A percentile compares a stretch with the other conserved stretches of the same genome.
Evolutionary conservation across 2,888 invertebrate genomes (phyloP).

Genomic region (Cotesia congregata): DNA sequence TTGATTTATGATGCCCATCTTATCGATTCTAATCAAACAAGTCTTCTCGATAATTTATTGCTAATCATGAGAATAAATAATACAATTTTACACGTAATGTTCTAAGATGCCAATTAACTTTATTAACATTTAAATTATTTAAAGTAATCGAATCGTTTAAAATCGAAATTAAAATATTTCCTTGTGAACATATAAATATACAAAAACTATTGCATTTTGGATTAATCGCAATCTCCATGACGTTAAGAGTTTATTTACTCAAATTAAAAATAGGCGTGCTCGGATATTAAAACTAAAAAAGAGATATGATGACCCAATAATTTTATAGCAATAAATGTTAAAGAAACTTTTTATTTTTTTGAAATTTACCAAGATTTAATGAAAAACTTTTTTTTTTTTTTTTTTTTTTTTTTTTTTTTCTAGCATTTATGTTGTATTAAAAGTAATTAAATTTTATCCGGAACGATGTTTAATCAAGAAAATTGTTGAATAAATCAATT

Average conservation of each 20-base stretch:
- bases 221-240: slow-evolving; percentile 57
- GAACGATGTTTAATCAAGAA: slow-evolving; percentile 53
- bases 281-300: slow-evolving; percentile 46
- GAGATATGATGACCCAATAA: slow-evolving; percentile 49
- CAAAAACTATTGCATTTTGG: slow-evolving; percentile 45
- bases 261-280: slow-evolving; percentile 53
- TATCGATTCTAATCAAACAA: neutral
- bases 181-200: slow-evolving; percentile 44
- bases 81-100: slow-evolving; percentile 26
- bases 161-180: slow-evolving; percentile 50
- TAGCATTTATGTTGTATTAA: slow-evolving; percentile 24
- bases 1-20: slow-evolving; percentile 9
- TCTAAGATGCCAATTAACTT: slow-evolving; percentile 61
- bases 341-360: slow-evolving; percentile 48
- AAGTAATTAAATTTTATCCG: slow-evolving; percentile 50
- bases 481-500: slow-evolving; percentile 43
- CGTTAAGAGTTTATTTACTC: slow-evolving; percentile 54
- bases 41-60: slow-evolving; percentile 17
- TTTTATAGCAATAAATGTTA: slow-evolving; percentile 56
- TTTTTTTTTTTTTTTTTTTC: slow-evolving; percentile 5
- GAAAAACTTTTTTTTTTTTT: slow-evolving; percentile 21
- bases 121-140: slow-evolving; percentile 44
- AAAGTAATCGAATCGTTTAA: slow-evolving; percentile 44
- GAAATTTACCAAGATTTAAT: slow-evolving; percentile 55
- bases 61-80: neutral